These are phyloP conservation scores for Formica exsecta DNA, from an alignment of 1,140 invertebrate genomes.

Conservation along the genomic window DNA sequence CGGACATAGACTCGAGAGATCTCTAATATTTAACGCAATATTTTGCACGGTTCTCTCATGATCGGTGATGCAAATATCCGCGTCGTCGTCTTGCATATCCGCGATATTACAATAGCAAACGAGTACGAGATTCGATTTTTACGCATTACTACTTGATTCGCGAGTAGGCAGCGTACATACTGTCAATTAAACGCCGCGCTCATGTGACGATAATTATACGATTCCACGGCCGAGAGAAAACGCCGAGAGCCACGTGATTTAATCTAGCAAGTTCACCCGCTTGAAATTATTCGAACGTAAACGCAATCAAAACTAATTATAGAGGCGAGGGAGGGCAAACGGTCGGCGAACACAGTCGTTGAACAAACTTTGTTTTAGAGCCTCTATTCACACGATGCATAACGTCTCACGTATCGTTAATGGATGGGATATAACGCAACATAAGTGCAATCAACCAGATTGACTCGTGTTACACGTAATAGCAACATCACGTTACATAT, in stretches of 20 bases:
- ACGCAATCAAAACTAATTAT: conserved; percentile 42
- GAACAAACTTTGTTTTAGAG: conserved; percentile 6
- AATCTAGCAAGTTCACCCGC: conserved; percentile 24
- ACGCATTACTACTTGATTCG: conserved; percentile 13
- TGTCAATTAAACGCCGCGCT: background rate
- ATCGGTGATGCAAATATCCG: background rate
- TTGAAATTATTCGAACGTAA: conserved; percentile 38
- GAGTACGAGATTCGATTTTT: background rate
- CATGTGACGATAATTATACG: conserved; percentile 42
- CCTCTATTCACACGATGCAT: conserved; percentile 2
- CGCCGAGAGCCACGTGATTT: conserved; percentile 29
- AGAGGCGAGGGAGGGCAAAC: background rate
- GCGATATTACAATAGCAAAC: background rate
- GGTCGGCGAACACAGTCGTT: background rate
- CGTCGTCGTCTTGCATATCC: background rate
- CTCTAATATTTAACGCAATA: conserved; percentile 22
- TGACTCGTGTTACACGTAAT: conserved; percentile 29
- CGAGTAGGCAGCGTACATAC: conserved; percentile 9
- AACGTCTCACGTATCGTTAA: conserved; percentile 1
- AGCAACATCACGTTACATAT: background rate
- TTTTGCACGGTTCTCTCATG: conserved; percentile 3
- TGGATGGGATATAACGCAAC: background rate
- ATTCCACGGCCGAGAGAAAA: conserved; percentile 53
- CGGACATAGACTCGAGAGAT: background rate
- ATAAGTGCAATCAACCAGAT: background rate